Evolutionary conservation across 2,797 vertebrate genomes (phyloP).

Genomic region (Malacoraja senta): DNA sequence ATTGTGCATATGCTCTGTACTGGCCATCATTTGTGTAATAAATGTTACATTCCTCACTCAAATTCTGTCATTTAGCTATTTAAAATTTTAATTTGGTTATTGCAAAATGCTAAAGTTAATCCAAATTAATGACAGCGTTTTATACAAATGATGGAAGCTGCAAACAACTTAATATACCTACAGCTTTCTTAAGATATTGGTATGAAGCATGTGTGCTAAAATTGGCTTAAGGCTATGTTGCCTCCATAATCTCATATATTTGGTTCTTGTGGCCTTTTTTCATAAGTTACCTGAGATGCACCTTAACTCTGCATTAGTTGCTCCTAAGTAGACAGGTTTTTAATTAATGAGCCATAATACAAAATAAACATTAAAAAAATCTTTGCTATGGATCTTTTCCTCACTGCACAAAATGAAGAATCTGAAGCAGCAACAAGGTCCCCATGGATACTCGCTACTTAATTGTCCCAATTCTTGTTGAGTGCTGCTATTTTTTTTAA

Average conservation of each 20-base stretch:
- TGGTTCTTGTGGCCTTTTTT: slow-evolving; percentile 70
- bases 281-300: slow-evolving; percentile 29
- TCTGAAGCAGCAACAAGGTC: slow-evolving; percentile 79
- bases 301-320: slow-evolving; percentile 24
- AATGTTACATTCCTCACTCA: neutral
- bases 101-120: neutral
- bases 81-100: neutral
- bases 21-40: slow-evolving; percentile 37
- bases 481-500: slow-evolving; percentile 66
- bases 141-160: slow-evolving; percentile 38
- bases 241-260: slow-evolving; percentile 44
- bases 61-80: neutral
- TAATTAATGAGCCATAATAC: neutral
- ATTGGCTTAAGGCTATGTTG: slow-evolving; percentile 41
- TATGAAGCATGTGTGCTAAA: slow-evolving; percentile 36
- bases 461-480: slow-evolving; percentile 67
- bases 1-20: slow-evolving; percentile 36
- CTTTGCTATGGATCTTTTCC: slow-evolving; percentile 51
- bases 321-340: slow-evolving; percentile 32
- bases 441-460: slow-evolving; percentile 72
- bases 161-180: slow-evolving; percentile 24
- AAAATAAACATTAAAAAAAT: neutral
- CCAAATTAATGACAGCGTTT: neutral
- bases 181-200: slow-evolving; percentile 19
- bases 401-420: slow-evolving; percentile 62